Conservation (phyloP, 1,140 invertebrate genomes). For the Drosophila malerkotliana region DNA sequence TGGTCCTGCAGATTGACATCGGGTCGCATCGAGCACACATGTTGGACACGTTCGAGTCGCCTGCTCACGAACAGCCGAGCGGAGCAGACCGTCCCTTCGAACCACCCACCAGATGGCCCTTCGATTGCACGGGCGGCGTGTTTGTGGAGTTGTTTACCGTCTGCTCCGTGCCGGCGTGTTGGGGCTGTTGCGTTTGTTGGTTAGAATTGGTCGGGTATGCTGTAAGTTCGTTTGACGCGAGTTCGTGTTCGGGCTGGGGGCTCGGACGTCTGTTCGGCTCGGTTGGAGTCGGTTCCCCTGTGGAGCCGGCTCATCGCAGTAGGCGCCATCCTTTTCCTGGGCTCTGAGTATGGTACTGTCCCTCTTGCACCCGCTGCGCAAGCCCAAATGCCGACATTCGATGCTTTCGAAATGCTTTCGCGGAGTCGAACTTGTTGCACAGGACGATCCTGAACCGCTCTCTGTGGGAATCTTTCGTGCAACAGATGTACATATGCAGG, state of each 20-base stretch:
- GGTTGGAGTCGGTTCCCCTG: background rate
- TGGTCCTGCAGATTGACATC: constrained; percentile 46
- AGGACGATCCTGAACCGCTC: background rate
- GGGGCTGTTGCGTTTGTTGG: constrained; percentile 56
- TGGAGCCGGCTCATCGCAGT: background rate
- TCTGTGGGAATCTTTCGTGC: background rate
- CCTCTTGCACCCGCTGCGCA: background rate
- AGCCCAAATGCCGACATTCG: background rate
- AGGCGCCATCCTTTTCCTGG: background rate
- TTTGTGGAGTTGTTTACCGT: constrained; percentile 69
- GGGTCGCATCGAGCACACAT: constrained; percentile 48
- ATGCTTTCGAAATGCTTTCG: background rate
- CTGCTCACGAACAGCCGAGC: constrained; percentile 28
- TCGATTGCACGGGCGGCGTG: constrained; percentile 29
- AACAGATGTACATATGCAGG: background rate
- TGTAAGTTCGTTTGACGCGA: background rate
- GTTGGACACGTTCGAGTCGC: constrained; percentile 58
- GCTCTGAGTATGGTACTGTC: background rate
- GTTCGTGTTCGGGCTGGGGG: background rate
- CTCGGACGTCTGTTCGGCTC: background rate
- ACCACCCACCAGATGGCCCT: constrained; percentile 4
- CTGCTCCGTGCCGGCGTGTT: constrained; percentile 61
- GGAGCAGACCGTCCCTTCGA: constrained; percentile 14
- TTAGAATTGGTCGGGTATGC: constrained; percentile 1
- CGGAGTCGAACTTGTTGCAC: constrained; percentile 4